Conservation (phyloP, 1,140 invertebrate genomes). For the Drosophila tani region DNA sequence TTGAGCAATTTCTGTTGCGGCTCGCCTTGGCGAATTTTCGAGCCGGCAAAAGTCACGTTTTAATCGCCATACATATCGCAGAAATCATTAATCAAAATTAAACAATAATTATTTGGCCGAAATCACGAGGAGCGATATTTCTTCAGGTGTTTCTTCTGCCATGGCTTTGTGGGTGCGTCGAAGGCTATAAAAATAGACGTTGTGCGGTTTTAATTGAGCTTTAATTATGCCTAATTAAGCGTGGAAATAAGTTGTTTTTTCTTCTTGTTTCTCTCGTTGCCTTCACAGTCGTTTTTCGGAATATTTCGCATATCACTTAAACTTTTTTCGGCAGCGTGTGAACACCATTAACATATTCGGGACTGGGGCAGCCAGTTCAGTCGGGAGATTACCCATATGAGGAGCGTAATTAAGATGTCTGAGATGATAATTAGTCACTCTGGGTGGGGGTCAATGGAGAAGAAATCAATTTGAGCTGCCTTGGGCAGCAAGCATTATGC, state of each 20-base stretch:
- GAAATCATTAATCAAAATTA: conserved; percentile 83
- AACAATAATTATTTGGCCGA: conserved; percentile 75
- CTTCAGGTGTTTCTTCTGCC: conserved; percentile 43
- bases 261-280: background rate
- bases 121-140: conserved; percentile 49
- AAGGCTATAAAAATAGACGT: conserved; percentile 51
- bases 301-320: conserved; percentile 55
- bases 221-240: conserved; percentile 80
- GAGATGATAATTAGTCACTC: conserved; percentile 28
- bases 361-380: conserved; percentile 7
- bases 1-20: conserved; percentile 45
- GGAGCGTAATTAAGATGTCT: conserved; percentile 34
- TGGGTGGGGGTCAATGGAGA: background rate
- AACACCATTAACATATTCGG: conserved; percentile 46
- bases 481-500: background rate
- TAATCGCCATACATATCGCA: conserved; percentile 64
- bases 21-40: conserved; percentile 49
- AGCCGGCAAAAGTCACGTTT: conserved; percentile 73
- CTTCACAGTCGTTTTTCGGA: conserved; percentile 9
- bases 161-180: conserved; percentile 54
- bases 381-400: conserved; percentile 9
- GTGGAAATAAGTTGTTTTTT: conserved; percentile 54
- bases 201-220: conserved; percentile 73
- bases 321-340: conserved; percentile 63
- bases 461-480: background rate